Conservation (phyloP, 2,797 vertebrate species). For the Gambusia yucatana region DNA sequence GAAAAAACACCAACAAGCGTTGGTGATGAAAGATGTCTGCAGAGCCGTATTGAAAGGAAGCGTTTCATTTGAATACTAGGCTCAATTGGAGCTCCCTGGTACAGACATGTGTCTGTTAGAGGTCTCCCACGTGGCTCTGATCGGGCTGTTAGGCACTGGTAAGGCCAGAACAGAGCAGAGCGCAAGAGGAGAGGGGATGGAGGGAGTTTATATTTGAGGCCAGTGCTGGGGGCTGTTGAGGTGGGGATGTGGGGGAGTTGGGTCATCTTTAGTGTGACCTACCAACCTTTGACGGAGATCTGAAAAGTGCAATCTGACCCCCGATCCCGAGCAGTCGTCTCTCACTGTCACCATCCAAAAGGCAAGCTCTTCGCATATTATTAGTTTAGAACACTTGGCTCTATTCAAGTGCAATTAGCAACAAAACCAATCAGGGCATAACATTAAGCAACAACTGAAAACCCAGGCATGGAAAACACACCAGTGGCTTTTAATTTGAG, state of each 20-base stretch:
- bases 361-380: slow-evolving; percentile 8
- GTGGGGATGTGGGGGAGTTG: slow-evolving; percentile 71
- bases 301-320: slow-evolving; percentile 76
- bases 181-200: slow-evolving; percentile 44
- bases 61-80: slow-evolving; percentile 51
- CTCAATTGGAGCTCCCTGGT: slow-evolving; percentile 54
- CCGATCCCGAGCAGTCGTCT: slow-evolving; percentile 64
- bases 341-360: slow-evolving; percentile 63
- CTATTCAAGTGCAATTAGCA: slow-evolving; percentile 1
- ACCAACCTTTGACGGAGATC: slow-evolving; percentile 69
- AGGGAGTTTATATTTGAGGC: slow-evolving; percentile 57
- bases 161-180: slow-evolving; percentile 65
- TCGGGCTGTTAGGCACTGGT: slow-evolving; percentile 65
- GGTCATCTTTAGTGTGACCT: slow-evolving; percentile 76
- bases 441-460: background rate
- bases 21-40: slow-evolving; percentile 45
- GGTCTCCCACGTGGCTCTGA: slow-evolving; percentile 74
- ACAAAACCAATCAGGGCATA: background rate
- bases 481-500: slow-evolving; percentile 60
- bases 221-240: slow-evolving; percentile 68
- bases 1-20: slow-evolving; percentile 17
- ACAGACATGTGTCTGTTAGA: slow-evolving; percentile 62
- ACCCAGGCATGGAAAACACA: slow-evolving; percentile 15
- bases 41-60: slow-evolving; percentile 39
- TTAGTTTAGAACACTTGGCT: slow-evolving; percentile 1